phyloP scores from a whole-genome alignment of 2,797 vertebrate species.

The Pseudochirops corinnae region DNA sequence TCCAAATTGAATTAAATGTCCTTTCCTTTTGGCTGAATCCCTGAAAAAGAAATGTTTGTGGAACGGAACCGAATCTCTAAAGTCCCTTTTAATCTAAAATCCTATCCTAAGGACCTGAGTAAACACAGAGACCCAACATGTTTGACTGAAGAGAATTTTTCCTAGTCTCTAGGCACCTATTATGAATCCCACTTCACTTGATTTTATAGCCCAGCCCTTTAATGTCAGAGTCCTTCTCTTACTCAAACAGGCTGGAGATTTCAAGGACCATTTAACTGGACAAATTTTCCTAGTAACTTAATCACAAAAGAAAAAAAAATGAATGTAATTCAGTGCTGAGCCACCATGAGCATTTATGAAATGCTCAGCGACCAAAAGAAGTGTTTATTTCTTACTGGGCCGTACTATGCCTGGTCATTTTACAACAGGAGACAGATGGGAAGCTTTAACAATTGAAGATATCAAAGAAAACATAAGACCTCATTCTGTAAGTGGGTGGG shows the following conservation, averaged over 20 bases:
- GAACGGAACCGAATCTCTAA: background rate
- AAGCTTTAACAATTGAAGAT: slow-evolving; percentile 21
- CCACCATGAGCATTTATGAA: slow-evolving; percentile 32
- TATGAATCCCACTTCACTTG: slow-evolving; percentile 12
- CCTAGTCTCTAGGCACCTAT: slow-evolving; percentile 28
- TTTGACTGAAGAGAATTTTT: background rate
- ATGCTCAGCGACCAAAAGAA: slow-evolving; percentile 58
- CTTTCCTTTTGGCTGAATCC: background rate
- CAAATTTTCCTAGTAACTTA: slow-evolving; percentile 41
- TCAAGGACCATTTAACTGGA: slow-evolving; percentile 33
- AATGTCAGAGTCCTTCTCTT: slow-evolving; percentile 44
- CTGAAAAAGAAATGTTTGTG: background rate
- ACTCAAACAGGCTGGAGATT: slow-evolving; percentile 45
- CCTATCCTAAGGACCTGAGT: background rate
- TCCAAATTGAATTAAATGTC: background rate
- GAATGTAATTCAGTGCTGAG: background rate
- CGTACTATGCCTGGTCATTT: background rate
- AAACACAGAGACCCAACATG: background rate
- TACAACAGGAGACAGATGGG: background rate
- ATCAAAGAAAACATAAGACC: background rate
- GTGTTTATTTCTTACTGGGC: slow-evolving; percentile 49
- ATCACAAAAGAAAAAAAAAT: slow-evolving; percentile 32
- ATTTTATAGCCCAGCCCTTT: slow-evolving; percentile 20
- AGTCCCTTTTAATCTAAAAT: background rate
- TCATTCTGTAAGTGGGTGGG: background rate